phyloP scores from a whole-genome alignment of 2,113 vertebrate species.

The Heterochromis multidens region DNA sequence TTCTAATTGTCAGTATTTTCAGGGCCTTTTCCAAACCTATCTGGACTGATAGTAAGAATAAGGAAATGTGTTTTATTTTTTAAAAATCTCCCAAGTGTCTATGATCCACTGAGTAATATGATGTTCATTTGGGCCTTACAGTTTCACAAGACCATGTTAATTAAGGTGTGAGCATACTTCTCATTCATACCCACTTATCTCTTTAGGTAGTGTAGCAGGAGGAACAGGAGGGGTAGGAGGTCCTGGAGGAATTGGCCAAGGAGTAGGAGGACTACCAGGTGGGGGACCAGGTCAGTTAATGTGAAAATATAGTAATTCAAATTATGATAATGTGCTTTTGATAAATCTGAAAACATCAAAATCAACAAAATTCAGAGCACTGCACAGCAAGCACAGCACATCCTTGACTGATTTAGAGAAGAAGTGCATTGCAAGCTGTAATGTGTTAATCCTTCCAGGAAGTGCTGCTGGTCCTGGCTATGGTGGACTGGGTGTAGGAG shows the following conservation, averaged over 20 bases:
- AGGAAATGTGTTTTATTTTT: neutral
- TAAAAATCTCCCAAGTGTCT: neutral
- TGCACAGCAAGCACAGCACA: neutral
- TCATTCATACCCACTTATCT: neutral
- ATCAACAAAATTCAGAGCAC: neutral
- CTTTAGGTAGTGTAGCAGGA: constrained; percentile 30
- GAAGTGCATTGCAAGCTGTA: neutral
- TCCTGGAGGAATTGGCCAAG: constrained; percentile 31
- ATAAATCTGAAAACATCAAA: neutral
- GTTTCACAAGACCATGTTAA: neutral
- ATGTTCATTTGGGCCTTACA: neutral
- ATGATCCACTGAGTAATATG: neutral
- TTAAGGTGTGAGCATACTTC: neutral
- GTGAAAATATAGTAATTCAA: neutral
- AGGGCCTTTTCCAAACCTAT: neutral
- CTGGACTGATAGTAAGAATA: neutral
- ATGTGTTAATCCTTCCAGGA: constrained; percentile 32
- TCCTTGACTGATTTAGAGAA: neutral
- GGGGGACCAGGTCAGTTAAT: constrained; percentile 41
- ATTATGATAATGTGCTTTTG: neutral
- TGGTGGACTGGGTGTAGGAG: constrained; percentile 40
- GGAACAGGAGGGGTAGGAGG: constrained; percentile 32
- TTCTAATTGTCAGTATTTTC: neutral
- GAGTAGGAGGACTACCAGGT: constrained; percentile 43
- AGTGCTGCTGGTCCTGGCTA: constrained; percentile 48